These are phyloP conservation scores for Luehdorfia chinensis DNA, from an alignment of 1,140 invertebrate species.

Conservation along the genomic window DNA sequence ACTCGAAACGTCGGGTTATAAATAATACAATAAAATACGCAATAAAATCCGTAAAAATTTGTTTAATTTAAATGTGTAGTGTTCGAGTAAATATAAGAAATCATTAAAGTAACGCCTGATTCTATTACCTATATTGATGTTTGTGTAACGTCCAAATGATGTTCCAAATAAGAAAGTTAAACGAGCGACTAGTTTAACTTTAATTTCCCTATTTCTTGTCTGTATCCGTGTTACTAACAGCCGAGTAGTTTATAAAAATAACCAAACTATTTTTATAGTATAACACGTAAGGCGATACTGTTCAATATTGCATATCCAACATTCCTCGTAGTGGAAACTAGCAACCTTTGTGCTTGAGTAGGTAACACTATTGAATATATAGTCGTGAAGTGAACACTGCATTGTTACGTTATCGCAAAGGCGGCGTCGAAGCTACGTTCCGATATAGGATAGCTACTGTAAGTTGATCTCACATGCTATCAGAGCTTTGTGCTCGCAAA, in stretches of 20 bases:
- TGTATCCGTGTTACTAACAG: too few relatives aligned
- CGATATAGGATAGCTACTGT: conserved; percentile 37
- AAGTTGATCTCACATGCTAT: conserved; percentile 38
- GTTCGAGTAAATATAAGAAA: too few relatives aligned
- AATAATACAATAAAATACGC: too few relatives aligned
- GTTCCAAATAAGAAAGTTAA: too few relatives aligned
- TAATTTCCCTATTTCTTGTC: too few relatives aligned
- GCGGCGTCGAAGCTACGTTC: conserved; percentile 32
- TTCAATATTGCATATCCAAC: too few relatives aligned
- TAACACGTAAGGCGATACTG: background rate
- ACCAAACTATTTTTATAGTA: background rate
- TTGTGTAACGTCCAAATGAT: background rate
- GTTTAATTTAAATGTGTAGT: too few relatives aligned
- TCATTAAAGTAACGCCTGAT: too few relatives aligned
- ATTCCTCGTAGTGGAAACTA: conserved; percentile 21
- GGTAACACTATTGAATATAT: conserved; percentile 54
- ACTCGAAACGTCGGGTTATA: too few relatives aligned
- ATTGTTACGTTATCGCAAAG: conserved; percentile 59
- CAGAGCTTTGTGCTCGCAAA: conserved; percentile 8
- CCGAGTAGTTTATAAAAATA: background rate
- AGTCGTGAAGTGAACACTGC: conserved; percentile 43
- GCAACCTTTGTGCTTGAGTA: conserved; percentile 37
- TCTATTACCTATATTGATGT: background rate
- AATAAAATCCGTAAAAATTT: too few relatives aligned
- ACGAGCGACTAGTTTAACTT: background rate